Conservation (phyloP, 1,140 invertebrate species). For the Papilio machaon region DNA sequence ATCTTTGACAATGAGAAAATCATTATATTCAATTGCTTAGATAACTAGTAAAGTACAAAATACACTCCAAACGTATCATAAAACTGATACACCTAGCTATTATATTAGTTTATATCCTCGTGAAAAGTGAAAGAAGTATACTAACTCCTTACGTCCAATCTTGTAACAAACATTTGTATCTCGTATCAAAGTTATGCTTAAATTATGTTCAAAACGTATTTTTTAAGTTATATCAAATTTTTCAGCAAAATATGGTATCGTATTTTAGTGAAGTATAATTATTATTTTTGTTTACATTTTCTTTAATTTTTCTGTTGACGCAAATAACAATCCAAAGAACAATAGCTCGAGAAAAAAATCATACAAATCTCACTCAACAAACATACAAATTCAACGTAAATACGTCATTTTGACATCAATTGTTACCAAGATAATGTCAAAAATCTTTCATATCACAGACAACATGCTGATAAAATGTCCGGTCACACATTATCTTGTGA, state of each 20-base stretch:
- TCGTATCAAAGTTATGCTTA: too few relatives aligned
- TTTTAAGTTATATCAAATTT: too few relatives aligned
- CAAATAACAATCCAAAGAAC: not conserved
- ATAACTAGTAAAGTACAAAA: not conserved
- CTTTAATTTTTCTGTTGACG: not conserved
- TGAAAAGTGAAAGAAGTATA: not conserved
- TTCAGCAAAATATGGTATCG: too few relatives aligned
- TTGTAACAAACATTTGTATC: not conserved
- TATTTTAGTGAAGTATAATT: too few relatives aligned
- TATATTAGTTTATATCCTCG: not conserved
- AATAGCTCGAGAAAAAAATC: slow-evolving; percentile 3
- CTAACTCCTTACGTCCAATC: not conserved
- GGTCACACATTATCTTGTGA: not conserved
- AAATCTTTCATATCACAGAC: not conserved
- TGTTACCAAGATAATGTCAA: slow-evolving; percentile 17
- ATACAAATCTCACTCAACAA: not conserved
- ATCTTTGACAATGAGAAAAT: not conserved
- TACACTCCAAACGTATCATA: not conserved
- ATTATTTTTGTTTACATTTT: not conserved
- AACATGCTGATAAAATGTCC: slow-evolving; percentile 8
- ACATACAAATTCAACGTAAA: not conserved
- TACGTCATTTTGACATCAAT: not conserved
- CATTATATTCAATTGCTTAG: not conserved
- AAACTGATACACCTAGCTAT: not conserved
- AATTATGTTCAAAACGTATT: too few relatives aligned